phyloP scores from a whole-genome alignment of 1,140 invertebrate species.

The Dreissena rostriformis region DNA sequence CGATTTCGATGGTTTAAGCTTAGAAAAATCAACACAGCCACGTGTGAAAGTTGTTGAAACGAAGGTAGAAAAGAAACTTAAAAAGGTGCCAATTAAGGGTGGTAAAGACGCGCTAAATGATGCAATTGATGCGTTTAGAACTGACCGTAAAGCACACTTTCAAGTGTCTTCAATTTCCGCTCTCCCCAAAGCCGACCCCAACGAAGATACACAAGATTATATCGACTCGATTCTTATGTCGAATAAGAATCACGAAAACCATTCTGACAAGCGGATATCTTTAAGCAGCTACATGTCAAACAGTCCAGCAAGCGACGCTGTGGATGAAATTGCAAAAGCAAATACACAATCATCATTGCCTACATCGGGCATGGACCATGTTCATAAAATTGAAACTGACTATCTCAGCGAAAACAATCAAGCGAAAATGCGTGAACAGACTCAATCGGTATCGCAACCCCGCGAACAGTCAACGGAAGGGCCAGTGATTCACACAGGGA shows the following conservation, averaged over 20 bases:
- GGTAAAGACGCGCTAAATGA: not conserved
- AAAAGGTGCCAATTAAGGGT: not conserved
- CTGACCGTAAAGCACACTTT: not conserved
- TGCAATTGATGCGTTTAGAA: not conserved
- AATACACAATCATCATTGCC: slow-evolving; percentile 1
- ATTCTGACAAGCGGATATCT: not conserved
- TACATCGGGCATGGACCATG: not conserved
- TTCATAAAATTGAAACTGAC: not conserved
- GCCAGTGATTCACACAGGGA: not conserved
- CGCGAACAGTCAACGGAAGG: slow-evolving; percentile 7
- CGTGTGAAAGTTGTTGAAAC: not conserved
- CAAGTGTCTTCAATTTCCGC: not conserved
- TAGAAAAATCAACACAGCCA: not conserved
- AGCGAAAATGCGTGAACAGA: not conserved
- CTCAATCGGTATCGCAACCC: not conserved
- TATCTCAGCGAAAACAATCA: not conserved
- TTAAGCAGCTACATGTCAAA: too few species aligned
- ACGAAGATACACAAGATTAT: slow-evolving; percentile 25
- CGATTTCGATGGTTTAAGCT: not conserved
- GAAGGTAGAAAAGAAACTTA: not conserved
- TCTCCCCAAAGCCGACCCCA: not conserved
- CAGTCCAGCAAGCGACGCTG: not conserved
- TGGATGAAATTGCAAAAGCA: slow-evolving; percentile 13
- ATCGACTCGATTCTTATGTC: slow-evolving; percentile 37
- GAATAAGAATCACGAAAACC: not conserved